Conservation (phyloP, 2,797 vertebrate species). For the Aulostomus chinensis region DNA sequence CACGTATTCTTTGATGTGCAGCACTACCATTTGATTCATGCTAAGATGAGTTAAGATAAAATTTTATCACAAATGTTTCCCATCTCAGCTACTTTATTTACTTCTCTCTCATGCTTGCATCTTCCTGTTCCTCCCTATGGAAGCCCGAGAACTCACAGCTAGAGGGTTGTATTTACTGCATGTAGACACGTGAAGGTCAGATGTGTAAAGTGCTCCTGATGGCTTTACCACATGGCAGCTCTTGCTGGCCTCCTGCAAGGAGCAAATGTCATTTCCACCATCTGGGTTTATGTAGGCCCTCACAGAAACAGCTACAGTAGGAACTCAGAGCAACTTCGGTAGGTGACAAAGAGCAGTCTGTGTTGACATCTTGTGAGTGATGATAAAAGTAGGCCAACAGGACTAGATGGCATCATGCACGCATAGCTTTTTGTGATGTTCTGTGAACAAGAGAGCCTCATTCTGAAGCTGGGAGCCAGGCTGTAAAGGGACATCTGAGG, state of each 20-base stretch:
- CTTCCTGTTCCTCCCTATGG: conserved; percentile 29
- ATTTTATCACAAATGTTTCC: no score
- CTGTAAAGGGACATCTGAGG: conserved; percentile 78
- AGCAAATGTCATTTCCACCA: conserved; percentile 57
- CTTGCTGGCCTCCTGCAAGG: conserved; percentile 18
- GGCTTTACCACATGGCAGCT: conserved; percentile 80
- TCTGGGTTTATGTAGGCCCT: conserved; percentile 27
- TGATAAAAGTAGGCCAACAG: conserved; percentile 62
- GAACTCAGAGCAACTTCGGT: conserved; percentile 36
- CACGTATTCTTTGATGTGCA: no score
- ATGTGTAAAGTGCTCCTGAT: conserved; percentile 75
- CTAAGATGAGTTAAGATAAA: no score
- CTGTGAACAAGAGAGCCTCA: conserved; percentile 41
- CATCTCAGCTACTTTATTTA: conserved; percentile 6
- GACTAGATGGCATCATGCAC: conserved; percentile 16
- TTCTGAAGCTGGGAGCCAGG: conserved; percentile 51
- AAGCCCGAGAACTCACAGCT: conserved; percentile 11
- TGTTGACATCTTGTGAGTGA: conserved; percentile 62
- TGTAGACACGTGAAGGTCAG: conserved; percentile 82
- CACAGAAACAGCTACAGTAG: conserved; percentile 23
- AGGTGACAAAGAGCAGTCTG: conserved; percentile 63
- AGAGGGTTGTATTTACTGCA: conserved; percentile 78
- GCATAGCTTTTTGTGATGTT: conserved; percentile 38
- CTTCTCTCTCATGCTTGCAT: conserved; percentile 39
- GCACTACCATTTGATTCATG: no score